These are phyloP conservation scores for Protula sp. DNA, from an alignment of 2,888 invertebrate genomes.

Conservation along the genomic window DNA sequence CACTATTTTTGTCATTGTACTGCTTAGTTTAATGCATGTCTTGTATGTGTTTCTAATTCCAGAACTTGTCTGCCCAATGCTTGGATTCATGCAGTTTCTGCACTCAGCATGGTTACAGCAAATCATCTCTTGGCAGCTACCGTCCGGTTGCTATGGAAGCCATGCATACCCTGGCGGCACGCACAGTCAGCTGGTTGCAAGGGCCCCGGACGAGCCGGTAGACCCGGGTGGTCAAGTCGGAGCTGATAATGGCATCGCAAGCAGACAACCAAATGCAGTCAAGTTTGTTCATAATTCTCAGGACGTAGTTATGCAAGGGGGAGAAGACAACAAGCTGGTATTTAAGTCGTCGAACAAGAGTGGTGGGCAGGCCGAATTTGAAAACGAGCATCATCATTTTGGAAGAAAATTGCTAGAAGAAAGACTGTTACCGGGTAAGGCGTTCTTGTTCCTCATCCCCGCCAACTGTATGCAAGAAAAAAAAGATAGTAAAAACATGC, in stretches of 20 bases:
- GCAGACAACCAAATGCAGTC: too few relatives aligned
- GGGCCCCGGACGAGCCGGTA: not conserved
- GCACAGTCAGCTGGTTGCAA: slow-evolving; percentile 6
- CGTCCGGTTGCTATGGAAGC: slow-evolving; percentile 41
- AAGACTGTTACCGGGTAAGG: not conserved
- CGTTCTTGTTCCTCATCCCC: too few relatives aligned
- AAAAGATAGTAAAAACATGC: too few relatives aligned
- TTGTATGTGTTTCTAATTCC: slow-evolving; percentile 24
- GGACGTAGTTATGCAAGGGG: not conserved
- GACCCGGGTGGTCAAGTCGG: too few relatives aligned
- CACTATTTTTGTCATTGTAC: too few relatives aligned
- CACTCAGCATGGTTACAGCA: slow-evolving; percentile 39
- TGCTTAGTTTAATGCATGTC: too few relatives aligned
- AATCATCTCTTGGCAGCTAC: slow-evolving; percentile 43
- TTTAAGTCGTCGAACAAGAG: not conserved
- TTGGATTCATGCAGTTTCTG: slow-evolving; percentile 47
- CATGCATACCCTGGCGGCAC: too few relatives aligned
- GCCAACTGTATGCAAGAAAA: too few relatives aligned
- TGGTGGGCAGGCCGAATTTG: not conserved
- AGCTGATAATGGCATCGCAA: too few relatives aligned
- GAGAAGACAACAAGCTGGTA: not conserved
- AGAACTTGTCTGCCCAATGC: slow-evolving; percentile 49
- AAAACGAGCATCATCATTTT: not conserved
- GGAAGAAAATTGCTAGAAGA: not conserved
- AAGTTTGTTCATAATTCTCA: too few relatives aligned